phyloP scores from a whole-genome alignment of 2,797 vertebrate genomes.

The Graptemys geographica region DNA sequence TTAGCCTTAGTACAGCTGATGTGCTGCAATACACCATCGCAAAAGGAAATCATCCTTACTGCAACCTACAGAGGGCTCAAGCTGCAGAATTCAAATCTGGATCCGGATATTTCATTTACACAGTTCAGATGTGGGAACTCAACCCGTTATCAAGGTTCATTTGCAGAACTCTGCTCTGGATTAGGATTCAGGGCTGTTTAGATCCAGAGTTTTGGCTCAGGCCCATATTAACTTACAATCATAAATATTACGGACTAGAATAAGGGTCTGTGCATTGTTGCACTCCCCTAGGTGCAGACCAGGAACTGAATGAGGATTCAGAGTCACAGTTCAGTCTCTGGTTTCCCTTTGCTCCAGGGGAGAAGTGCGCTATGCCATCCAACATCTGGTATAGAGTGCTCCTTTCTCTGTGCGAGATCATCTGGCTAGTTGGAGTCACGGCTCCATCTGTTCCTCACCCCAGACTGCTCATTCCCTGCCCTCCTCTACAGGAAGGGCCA shows the following conservation, averaged over 20 bases:
- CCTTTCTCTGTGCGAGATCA: background rate
- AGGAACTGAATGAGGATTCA: background rate
- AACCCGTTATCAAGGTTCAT: rapidly evolving
- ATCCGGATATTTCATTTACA: background rate
- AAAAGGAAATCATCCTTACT: background rate
- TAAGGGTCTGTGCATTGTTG: background rate
- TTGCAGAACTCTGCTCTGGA: background rate
- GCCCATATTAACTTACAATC: background rate
- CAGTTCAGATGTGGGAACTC: background rate
- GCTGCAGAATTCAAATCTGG: background rate
- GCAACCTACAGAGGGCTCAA: background rate
- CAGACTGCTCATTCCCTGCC: background rate
- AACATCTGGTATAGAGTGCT: background rate
- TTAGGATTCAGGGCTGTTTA: background rate
- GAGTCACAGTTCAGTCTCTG: background rate
- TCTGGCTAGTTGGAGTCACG: background rate
- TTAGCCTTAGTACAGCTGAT: background rate
- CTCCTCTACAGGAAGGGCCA: background rate
- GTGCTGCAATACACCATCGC: background rate
- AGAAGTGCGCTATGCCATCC: background rate
- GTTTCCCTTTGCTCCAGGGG: background rate
- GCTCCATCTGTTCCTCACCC: background rate
- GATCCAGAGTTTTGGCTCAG: background rate
- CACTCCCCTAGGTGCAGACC: background rate
- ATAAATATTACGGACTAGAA: background rate